Conservation (phyloP, 2,888 invertebrate species). For the Tenthredo mesomela region DNA sequence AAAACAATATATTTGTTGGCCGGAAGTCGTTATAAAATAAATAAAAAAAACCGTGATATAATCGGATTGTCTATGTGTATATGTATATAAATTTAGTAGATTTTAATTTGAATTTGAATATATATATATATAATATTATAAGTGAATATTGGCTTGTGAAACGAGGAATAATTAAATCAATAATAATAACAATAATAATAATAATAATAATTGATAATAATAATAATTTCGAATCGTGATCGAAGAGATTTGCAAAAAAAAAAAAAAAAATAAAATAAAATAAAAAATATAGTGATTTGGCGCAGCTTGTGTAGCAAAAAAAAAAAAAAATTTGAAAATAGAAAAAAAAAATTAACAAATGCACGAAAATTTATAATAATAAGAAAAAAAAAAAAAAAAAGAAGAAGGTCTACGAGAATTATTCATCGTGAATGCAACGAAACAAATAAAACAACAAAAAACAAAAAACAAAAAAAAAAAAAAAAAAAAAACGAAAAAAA, state of each 20-base stretch:
- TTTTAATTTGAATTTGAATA: background rate
- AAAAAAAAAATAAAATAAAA: background rate
- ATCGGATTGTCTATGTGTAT: constrained; percentile 21
- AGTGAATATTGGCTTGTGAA: constrained; percentile 2
- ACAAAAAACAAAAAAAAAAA: too few relatives aligned
- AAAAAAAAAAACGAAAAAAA: background rate
- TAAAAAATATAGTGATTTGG: background rate
- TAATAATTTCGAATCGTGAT: background rate
- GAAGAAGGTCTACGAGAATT: background rate
- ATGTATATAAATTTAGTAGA: background rate
- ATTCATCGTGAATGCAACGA: background rate
- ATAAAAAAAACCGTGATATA: constrained; percentile 24
- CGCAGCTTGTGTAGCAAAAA: background rate
- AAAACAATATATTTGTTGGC: background rate
- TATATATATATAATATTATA: background rate
- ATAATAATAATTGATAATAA: background rate
- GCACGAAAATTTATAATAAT: background rate
- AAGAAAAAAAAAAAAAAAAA: background rate
- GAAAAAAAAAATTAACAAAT: background rate
- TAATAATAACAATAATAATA: background rate
- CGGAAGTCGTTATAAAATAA: constrained; percentile 19
- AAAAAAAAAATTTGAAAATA: background rate
- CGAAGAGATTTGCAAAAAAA: background rate
- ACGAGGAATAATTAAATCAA: background rate
- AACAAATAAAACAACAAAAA: background rate